phyloP scores from a whole-genome alignment of 2,888 invertebrate species.

The Drosophila percnosoma region DNA sequence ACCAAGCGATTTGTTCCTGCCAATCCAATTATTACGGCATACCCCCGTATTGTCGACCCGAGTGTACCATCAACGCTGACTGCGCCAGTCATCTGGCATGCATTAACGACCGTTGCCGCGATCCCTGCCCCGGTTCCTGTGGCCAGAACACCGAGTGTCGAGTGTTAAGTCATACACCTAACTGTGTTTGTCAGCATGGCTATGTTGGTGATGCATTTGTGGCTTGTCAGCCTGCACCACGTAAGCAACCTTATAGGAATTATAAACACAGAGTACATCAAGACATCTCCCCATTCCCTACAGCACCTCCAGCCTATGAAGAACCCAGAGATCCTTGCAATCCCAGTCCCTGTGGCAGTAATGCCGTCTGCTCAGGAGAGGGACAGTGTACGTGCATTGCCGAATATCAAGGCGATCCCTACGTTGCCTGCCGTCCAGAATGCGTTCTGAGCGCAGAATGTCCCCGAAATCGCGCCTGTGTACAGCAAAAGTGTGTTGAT shows the following conservation, averaged over 20 bases:
- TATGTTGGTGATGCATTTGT: constrained; percentile 91
- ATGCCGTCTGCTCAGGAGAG: constrained; percentile 89
- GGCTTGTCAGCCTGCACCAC: constrained; percentile 84
- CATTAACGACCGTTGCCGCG: constrained; percentile 90
- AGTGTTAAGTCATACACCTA: constrained; percentile 90
- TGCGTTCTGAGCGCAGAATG: constrained; percentile 90
- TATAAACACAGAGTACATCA: not conserved
- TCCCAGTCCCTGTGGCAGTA: constrained; percentile 92
- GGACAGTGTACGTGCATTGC: constrained; percentile 88
- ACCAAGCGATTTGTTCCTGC: constrained; percentile 88
- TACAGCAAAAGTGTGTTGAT: constrained; percentile 89
- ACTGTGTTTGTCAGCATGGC: constrained; percentile 89
- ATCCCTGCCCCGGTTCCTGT: constrained; percentile 93
- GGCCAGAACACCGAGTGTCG: constrained; percentile 88
- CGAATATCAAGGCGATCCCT: constrained; percentile 90
- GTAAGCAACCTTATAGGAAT: constrained; percentile 45
- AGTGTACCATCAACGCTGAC: constrained; percentile 90
- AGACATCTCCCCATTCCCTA: not conserved
- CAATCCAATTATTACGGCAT: constrained; percentile 88
- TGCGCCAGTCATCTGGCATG: constrained; percentile 91
- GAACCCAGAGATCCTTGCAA: constrained; percentile 86
- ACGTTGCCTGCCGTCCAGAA: constrained; percentile 89
- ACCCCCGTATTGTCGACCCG: constrained; percentile 90
- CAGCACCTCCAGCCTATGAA: constrained; percentile 66
- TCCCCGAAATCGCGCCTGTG: constrained; percentile 88